These are phyloP conservation scores for Anoplius nigerrimus DNA, from an alignment of 2,888 invertebrate genomes.

Conservation along the genomic window DNA sequence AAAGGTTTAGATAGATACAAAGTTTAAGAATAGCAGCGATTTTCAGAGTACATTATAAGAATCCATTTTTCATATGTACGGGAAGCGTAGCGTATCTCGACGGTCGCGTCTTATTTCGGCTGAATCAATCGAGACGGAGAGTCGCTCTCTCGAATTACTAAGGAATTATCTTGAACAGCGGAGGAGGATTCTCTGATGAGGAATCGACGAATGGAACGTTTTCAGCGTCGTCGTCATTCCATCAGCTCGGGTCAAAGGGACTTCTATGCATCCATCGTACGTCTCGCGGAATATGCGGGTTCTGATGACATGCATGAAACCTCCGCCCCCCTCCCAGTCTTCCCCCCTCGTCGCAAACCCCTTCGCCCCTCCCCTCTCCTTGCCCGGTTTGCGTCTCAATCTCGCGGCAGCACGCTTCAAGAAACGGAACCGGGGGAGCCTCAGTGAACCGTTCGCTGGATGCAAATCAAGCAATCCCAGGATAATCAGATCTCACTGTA, in stretches of 20 bases:
- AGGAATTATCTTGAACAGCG: slow-evolving; percentile 18
- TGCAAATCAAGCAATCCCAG: slow-evolving; percentile 60
- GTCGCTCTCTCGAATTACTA: slow-evolving; percentile 18
- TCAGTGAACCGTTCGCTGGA: slow-evolving; percentile 20
- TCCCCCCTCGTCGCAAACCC: background rate
- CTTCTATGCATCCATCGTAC: slow-evolving; percentile 16
- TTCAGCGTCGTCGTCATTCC: slow-evolving; percentile 28
- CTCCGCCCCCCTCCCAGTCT: slow-evolving; percentile 20
- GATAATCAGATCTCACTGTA: slow-evolving; percentile 58
- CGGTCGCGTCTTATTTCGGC: no score
- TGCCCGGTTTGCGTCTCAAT: slow-evolving; percentile 6
- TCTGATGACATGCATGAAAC: slow-evolving; percentile 48
- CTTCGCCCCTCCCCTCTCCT: background rate
- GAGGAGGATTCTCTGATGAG: slow-evolving; percentile 19
- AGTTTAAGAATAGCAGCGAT: no score
- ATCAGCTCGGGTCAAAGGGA: slow-evolving; percentile 31
- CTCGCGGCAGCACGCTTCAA: slow-evolving; percentile 25
- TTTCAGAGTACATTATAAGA: no score
- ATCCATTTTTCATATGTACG: no score
- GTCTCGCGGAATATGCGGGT: slow-evolving; percentile 27
- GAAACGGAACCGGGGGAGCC: slow-evolving; percentile 31
- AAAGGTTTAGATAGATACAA: no score
- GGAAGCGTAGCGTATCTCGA: no score
- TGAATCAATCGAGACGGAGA: slow-evolving; percentile 15
- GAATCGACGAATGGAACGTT: slow-evolving; percentile 16